Evolutionary conservation across 2,888 invertebrate genomes (phyloP).

Genomic region (Cyaniris semiargus): DNA sequence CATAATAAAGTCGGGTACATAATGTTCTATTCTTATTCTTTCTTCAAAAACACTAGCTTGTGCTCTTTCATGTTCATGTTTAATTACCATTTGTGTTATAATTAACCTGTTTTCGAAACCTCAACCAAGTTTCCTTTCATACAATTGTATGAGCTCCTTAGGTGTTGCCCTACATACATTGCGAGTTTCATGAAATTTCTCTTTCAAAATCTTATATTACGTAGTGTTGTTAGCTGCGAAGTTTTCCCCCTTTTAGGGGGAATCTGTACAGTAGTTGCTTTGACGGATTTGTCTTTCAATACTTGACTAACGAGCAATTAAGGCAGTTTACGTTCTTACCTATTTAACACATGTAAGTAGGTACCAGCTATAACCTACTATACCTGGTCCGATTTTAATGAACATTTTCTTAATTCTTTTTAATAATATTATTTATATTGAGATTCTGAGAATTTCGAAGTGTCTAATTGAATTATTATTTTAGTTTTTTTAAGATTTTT

Average conservation of each 20-base stretch:
- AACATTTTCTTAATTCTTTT: too few relatives aligned
- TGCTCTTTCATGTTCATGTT: not conserved
- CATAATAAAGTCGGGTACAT: not conserved
- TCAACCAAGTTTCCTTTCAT: constrained; percentile 1
- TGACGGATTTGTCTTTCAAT: too few relatives aligned
- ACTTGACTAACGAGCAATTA: too few relatives aligned
- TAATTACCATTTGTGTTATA: constrained; percentile 17
- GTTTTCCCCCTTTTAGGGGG: not conserved
- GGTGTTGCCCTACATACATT: constrained; percentile 11
- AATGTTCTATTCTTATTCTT: not conserved
- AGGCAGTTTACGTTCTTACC: too few relatives aligned
- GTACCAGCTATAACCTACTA: too few relatives aligned
- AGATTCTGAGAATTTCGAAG: too few relatives aligned
- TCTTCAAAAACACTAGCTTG: not conserved
- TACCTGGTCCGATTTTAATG: too few relatives aligned
- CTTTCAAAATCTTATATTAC: constrained; percentile 8
- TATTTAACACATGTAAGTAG: too few relatives aligned
- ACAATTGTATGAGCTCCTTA: not conserved
- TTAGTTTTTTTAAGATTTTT: too few relatives aligned
- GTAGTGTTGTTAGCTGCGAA: not conserved
- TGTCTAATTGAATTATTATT: too few relatives aligned
- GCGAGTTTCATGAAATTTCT: constrained; percentile 18
- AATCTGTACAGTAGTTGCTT: not conserved
- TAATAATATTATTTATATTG: too few relatives aligned
- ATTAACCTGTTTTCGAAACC: constrained; percentile 1